Evolutionary conservation across 2,888 invertebrate genomes (phyloP), one percentile per base, ranked within the genome.

Genomic region (Caenorhabditis afra): DNA sequence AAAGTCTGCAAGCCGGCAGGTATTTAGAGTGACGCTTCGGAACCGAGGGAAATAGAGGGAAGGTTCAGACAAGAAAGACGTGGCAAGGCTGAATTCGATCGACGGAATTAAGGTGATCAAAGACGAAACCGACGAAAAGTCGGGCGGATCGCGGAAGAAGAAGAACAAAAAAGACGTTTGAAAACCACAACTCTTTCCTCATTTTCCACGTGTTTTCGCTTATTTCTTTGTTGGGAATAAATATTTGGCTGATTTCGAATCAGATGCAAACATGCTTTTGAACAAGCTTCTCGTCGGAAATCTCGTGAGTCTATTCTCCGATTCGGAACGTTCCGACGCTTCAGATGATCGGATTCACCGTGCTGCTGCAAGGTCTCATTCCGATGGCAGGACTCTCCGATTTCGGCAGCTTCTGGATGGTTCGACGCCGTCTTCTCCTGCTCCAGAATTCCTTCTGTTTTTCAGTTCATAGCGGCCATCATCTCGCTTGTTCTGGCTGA

Each of bases 231-330:
- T 20, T 23, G 29, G 3, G 35, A 35, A 29, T 29, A 29, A 41
- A 50, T 44, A 3, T 50, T 67, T 11, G 23, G 52, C 20, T 23
- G 45, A 16, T 62, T 47, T 47, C 8, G 47, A 62, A 44, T 8
- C 59, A 68, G 49, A 53, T 61, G 59, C 35, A 50, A 71, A 49
- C 37, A 71, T 71, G 71, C 55, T 57, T 49, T 29, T 39, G 41
- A 64, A 57, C 57, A 71, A 62, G 49, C 55, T 71, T 57, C 53
- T 64, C 29, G 53, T 57, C 16, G 62, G 55, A 16, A 71, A 64
- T 57, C 39, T 62, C 22, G 71, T 71, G 47, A 49, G 64, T 57
- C 3, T 49, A 0, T 1, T 14, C 8, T 1, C 18, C 4, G 11
- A n/a, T n/a, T 20, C 22, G 16, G 16, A n/a, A 1, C 14, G 22